Evolutionary conservation across 1,140 invertebrate genomes (phyloP), one percentile per base, ranked within the genome.

Genomic region (Brachionus rotundiformis): DNA sequence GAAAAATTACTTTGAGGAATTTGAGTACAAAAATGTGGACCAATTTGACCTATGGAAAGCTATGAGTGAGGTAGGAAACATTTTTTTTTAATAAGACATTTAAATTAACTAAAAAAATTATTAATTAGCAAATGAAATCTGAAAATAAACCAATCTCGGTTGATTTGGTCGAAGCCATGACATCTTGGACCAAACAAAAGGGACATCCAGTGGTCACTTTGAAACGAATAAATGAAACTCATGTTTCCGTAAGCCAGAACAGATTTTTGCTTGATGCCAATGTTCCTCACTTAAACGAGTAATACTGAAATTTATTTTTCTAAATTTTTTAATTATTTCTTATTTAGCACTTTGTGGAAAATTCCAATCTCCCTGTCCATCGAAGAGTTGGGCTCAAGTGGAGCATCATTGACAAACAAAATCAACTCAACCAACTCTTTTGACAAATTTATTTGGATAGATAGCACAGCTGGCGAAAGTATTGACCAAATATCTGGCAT

Each of bases 121-220:
- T 44, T 13, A 44, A 13, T 11, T 11, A 71, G 65, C 65, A 77
- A 77, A 49, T 49, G 19, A 79, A 29, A 23, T 7, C 2, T 11
- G 76, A 79, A 79, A 59, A 79, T 33, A 59, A 79, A 59, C 31
- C 33, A 29, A 8, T 13, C 16, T 25, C 16, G 27, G 44, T 54
- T 16, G 82, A 89, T 65, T 88, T 94, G 0, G 90, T 91, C 68
- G 85, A 88, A 3, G 91, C 94, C 61, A 93, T 95, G 92, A 93
- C 95, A 84, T 94, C 94, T 0, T 96, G 94, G 94, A 95, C 93
- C 0, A 86, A 94, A 10, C 94, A 95, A 87, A 93, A 92, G 81
- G 93, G 94, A 2, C 95, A 92, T 86, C 94, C 94, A 0, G 91
- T 95, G 0, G 88, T 96, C 16, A 36, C 29, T 3, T 3, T 81